Base-by-base conservation (phyloP, 2,797 vertebrate genomes). In the Psittacula derbiana region DNA sequence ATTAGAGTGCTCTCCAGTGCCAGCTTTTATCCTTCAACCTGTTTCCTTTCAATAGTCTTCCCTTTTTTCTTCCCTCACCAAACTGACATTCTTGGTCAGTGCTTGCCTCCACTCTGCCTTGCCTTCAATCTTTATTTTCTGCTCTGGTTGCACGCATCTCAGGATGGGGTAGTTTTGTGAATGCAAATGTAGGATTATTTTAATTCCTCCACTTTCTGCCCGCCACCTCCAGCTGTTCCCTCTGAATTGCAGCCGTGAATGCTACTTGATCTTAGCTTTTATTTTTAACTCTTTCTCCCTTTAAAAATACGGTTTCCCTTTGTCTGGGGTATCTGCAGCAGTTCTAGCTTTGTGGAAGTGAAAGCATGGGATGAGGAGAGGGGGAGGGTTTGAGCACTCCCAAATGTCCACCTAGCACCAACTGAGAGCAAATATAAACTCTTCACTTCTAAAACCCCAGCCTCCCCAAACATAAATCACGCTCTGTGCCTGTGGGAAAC, bases 111-210 rank as follows among this genome's bases (percentile, higher is more conserved):
- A 7, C 28, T 47, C 47, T 38, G 55, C 40, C 60, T 76, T 6
- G 38, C 41, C 16, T 66, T 76, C 71, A 52, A 7, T 16, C 18
- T 73, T 70, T 12, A 44, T 75, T 93, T 82, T 74, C 62, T 69
- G 53, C 53, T 36, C 47, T 65, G 91, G 31, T 44, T 58, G 64
- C n/a, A 91, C 58, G 53, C 20, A n/a, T 57, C 62, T 49, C 55
- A 47, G 24, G n/a, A 86, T 13, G 30, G 82, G 66, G 43, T 33
- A 91, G 38, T 91, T 93, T 95, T 87, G 75, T 75, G 60, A 95
- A 95, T 80, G 87, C 44, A 97, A 95, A 96, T 85, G 28, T 62
- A 75, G 69, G 78, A 94, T 93, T 81, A 88, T 67, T 94, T 96
- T 91, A 95, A 73, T 85, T 93, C 80, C 52, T 87, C 62, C 86